These are phyloP conservation scores for Phacellophora camtschatica DNA, from an alignment of 30 jellyfish, hydroid and myxozoan species.

Conservation along the genomic window DNA sequence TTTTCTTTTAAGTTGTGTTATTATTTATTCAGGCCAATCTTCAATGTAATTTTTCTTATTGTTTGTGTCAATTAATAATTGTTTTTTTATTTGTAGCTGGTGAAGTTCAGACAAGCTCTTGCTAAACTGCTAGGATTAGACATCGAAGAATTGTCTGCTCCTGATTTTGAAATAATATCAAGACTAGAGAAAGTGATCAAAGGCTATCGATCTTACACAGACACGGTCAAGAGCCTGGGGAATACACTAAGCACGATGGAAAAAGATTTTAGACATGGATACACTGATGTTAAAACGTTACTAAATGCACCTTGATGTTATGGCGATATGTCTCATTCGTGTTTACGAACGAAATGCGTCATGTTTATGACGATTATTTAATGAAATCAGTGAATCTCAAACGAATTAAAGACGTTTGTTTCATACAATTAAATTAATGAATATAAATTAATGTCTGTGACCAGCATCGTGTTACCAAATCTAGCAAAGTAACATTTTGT, in stretches of 20 bases:
- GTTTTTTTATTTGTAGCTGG: slow-evolving; percentile 23
- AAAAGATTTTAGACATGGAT: slow-evolving; percentile 54
- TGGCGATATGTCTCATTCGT: not conserved
- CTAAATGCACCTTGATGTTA: not conserved
- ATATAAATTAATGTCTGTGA: not conserved
- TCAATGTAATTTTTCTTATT: too few relatives aligned
- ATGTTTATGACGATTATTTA: too few relatives aligned
- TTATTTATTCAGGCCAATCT: not conserved
- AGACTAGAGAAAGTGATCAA: slow-evolving; percentile 50
- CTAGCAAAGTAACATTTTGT: too few relatives aligned
- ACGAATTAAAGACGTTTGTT: too few relatives aligned
- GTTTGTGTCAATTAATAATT: too few relatives aligned
- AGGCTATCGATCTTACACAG: slow-evolving; percentile 27
- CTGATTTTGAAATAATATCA: slow-evolving; percentile 76
- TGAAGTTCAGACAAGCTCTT: slow-evolving; percentile 63
- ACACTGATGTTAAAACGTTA: slow-evolving; percentile 25
- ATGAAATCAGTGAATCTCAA: too few relatives aligned
- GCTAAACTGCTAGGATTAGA: slow-evolving; percentile 73
- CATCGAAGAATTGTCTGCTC: slow-evolving; percentile 55
- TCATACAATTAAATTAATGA: too few relatives aligned
- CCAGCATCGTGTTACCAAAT: too few relatives aligned
- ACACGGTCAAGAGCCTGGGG: slow-evolving; percentile 45
- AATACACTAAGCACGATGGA: slow-evolving; percentile 37
- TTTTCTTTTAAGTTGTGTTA: not conserved
- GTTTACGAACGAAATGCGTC: too few relatives aligned